A percentile compares a stretch with the other conserved stretches of the same genome.
phyloP scores from a whole-genome alignment of 2,888 invertebrate species.

The Syrista parreyssii region DNA sequence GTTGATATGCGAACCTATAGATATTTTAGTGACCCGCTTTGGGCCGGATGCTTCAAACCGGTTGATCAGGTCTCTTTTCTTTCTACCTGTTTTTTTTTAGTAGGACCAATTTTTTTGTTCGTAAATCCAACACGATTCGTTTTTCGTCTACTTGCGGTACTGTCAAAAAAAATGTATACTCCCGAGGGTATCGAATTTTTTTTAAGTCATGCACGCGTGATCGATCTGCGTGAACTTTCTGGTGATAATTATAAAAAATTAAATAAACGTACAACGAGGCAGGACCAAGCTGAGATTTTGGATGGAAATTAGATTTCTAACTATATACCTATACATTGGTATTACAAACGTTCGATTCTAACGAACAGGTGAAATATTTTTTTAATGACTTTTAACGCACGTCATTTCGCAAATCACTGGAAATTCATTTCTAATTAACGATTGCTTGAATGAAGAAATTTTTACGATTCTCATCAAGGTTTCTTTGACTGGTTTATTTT shows the following conservation, averaged over 20 bases:
- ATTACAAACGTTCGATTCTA: background rate
- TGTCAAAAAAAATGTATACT: background rate
- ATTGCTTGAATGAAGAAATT: background rate
- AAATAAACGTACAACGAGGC: background rate
- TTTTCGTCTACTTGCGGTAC: background rate
- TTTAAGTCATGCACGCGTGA: background rate
- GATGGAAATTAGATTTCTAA: background rate
- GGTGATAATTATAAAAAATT: background rate
- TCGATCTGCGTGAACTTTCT: background rate
- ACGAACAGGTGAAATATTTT: background rate
- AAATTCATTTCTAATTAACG: background rate
- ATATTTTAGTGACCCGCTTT: background rate
- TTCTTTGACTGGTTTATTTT: background rate
- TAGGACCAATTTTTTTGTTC: background rate
- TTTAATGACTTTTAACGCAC: background rate
- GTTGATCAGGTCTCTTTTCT: background rate
- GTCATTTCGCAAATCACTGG: background rate
- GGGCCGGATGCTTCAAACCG: background rate
- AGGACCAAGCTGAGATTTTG: background rate
- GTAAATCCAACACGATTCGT: background rate
- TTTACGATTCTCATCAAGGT: background rate
- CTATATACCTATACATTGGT: background rate
- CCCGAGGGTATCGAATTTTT: background rate
- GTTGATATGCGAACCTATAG: background rate
- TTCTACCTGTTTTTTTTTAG: background rate